These are phyloP conservation scores for Sorex araneus DNA, from an alignment of 2,113 vertebrate species.

Conservation along the genomic window DNA sequence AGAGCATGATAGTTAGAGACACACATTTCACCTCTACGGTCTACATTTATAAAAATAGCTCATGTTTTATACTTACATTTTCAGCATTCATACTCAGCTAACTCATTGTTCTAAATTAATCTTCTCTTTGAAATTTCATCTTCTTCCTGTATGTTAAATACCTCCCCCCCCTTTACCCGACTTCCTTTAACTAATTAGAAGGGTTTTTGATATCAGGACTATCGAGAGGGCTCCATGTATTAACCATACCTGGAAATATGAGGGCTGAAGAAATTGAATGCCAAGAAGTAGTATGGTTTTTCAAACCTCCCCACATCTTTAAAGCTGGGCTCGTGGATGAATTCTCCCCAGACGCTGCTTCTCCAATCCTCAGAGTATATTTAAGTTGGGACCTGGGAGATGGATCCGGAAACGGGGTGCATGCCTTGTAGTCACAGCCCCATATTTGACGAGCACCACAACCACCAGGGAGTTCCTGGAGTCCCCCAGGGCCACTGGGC, in stretches of 20 bases:
- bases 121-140: constrained; percentile 21
- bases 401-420: too few species aligned
- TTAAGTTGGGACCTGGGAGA: too few species aligned
- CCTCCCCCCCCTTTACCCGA: background rate
- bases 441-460: too few species aligned
- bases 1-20: constrained; percentile 6
- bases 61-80: constrained; percentile 11
- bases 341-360: background rate
- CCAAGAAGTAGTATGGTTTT: background rate
- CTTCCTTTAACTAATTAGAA: background rate
- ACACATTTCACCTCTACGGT: background rate
- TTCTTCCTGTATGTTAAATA: background rate
- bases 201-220: background rate
- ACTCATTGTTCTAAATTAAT: background rate
- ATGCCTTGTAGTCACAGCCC: too few species aligned
- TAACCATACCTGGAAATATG: background rate
- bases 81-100: background rate
- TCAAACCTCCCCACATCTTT: background rate
- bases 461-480: too few species aligned
- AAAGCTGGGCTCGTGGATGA: background rate
- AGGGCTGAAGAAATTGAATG: constrained; percentile 19
- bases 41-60: background rate
- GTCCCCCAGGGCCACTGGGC: too few species aligned
- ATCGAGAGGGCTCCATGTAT: background rate
- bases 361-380: background rate